Conservation (phyloP, 2,888 invertebrate species). For the Nomada goodeniana region DNA sequence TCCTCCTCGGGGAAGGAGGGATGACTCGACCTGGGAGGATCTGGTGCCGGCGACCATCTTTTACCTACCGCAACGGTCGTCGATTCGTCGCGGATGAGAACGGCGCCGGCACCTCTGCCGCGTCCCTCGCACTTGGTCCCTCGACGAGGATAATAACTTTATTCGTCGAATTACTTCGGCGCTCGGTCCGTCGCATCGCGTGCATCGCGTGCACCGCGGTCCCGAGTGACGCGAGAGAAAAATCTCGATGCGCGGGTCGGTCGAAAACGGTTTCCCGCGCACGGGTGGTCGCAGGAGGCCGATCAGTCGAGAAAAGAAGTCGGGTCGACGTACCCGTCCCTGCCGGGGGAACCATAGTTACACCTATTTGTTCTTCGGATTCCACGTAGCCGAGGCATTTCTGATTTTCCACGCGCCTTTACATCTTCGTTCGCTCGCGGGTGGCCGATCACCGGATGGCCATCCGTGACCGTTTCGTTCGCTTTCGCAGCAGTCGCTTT, state of each 20-base stretch:
- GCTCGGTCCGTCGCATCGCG: neutral
- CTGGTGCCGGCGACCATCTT: slow-evolving; percentile 18
- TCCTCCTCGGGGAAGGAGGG: slow-evolving; percentile 39
- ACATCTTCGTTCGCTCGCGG: slow-evolving; percentile 55
- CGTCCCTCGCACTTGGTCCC: neutral
- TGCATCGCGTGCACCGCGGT: neutral
- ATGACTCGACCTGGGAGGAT: slow-evolving; percentile 37
- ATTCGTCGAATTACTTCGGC: neutral
- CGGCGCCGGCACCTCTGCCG: neutral
- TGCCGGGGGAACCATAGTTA: slow-evolving; percentile 55
- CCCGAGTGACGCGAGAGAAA: slow-evolving; percentile 6
- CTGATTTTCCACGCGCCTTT: slow-evolving; percentile 81
- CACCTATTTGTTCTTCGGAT: slow-evolving; percentile 74
- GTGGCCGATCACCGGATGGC: slow-evolving; percentile 64
- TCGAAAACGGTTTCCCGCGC: slow-evolving; percentile 18
- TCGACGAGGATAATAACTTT: slow-evolving; percentile 9
- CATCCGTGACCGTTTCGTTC: slow-evolving; percentile 48
- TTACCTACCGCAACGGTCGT: slow-evolving; percentile 68
- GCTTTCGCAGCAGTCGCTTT: slow-evolving; percentile 34
- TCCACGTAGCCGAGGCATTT: slow-evolving; percentile 76
- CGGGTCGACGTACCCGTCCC: slow-evolving; percentile 44
- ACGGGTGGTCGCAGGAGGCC: slow-evolving; percentile 36
- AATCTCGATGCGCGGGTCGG: neutral
- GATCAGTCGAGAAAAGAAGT: slow-evolving; percentile 9
- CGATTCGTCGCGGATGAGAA: slow-evolving; percentile 46